phyloP scores from a whole-genome alignment of 2,113 vertebrate genomes.

The cattle (Bos taurus) region ARS-UCD2.0 NC_037334.1:16518501-16519000 shows the following conservation, averaged over 20 bases:
- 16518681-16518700: not conserved
- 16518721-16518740: not conserved
- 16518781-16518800: not conserved
- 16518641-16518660: not conserved
- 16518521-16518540: not conserved
- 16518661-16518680: not conserved
- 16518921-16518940: not conserved
- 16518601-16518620: not conserved
- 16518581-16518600: not conserved
- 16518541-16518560: not conserved
- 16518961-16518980: not conserved
- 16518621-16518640: not conserved
- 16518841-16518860: not conserved
- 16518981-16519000: not conserved
- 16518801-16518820: not conserved
- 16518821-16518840: not conserved
- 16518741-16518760: not conserved
- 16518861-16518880: not conserved
- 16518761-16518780: not conserved
- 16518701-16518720: not conserved
- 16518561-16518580: not conserved
- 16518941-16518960: not conserved
- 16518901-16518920: not conserved
- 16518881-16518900: not conserved
- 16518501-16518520: not conserved